Conservation (phyloP, 2,113 vertebrate genomes). For the Carassius auratus region DNA sequence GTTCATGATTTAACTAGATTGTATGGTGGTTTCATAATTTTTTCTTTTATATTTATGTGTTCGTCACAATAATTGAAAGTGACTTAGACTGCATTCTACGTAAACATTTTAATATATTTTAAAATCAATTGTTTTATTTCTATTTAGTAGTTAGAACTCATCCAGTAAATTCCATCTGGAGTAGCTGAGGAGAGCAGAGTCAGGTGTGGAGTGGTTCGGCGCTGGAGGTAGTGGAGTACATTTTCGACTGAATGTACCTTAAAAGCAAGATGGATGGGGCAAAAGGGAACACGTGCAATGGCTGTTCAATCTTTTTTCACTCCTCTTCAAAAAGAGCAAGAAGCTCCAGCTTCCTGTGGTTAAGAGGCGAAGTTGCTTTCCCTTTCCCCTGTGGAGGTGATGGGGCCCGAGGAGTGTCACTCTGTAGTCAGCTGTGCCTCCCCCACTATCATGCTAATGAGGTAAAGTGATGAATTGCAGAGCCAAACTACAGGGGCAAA, state of each 20-base stretch:
- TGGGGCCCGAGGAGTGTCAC: slow-evolving; percentile 60
- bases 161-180: slow-evolving; percentile 18
- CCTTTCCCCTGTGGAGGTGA: slow-evolving; percentile 54
- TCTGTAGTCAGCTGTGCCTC: slow-evolving; percentile 55
- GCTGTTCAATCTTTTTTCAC: slow-evolving; percentile 20
- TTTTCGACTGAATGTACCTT: slow-evolving; percentile 13
- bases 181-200: not conserved
- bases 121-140: not conserved
- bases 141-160: not conserved
- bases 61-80: too few relatives aligned
- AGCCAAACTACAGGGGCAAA: slow-evolving; percentile 61
- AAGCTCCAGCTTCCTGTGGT: slow-evolving; percentile 41
- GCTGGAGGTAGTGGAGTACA: not conserved
- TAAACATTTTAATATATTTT: not conserved
- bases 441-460: slow-evolving; percentile 70
- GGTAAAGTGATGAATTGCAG: slow-evolving; percentile 73
- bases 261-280: slow-evolving; percentile 25
- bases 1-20: not conserved
- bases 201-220: not conserved
- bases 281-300: not conserved
- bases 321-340: slow-evolving; percentile 7
- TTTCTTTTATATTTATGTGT: too few relatives aligned
- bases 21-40: not conserved
- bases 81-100: too few relatives aligned
- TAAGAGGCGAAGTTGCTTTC: slow-evolving; percentile 16